These are phyloP conservation scores for Caenorhabditis zanzibari DNA, from an alignment of 2,888 invertebrate species.

Conservation along the genomic window DNA sequence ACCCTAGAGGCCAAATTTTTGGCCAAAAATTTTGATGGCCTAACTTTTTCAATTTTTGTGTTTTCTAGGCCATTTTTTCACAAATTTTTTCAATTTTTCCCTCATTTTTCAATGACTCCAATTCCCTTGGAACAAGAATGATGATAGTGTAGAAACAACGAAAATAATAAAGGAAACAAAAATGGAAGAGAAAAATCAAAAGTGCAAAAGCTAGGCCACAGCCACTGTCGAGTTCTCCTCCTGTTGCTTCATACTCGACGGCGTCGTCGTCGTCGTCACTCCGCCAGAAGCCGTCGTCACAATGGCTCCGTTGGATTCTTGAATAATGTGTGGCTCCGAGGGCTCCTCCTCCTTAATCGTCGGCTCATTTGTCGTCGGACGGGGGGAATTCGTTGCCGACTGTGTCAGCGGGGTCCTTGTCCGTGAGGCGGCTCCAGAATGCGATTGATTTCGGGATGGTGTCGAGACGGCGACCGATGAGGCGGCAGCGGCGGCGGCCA, in stretches of 20 bases:
- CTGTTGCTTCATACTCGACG: constrained; percentile 37
- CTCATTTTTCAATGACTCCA: neutral
- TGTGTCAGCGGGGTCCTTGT: constrained; percentile 68
- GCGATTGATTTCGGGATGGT: constrained; percentile 68
- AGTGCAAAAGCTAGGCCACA: constrained; percentile 54
- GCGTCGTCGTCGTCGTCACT: constrained; percentile 11
- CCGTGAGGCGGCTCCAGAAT: constrained; percentile 65
- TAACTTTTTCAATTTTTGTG: too few relatives aligned
- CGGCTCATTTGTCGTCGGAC: constrained; percentile 47
- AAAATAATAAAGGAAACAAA: constrained; percentile 5
- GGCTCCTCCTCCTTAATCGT: constrained; percentile 46
- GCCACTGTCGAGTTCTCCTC: constrained; percentile 70
- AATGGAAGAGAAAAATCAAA: neutral
- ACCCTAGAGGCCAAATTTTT: too few relatives aligned
- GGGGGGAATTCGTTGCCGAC: constrained; percentile 68
- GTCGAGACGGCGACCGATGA: constrained; percentile 61
- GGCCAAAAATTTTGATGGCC: too few relatives aligned
- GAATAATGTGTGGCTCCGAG: neutral
- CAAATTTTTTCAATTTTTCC: neutral
- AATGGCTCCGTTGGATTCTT: neutral
- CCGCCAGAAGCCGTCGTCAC: neutral
- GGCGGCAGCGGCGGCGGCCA: constrained; percentile 57
- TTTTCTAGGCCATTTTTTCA: neutral
- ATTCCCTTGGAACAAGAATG: neutral
- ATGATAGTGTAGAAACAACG: constrained; percentile 13